Conservation (phyloP, 2,797 vertebrate species). For the Amphiprion clarkii region DNA sequence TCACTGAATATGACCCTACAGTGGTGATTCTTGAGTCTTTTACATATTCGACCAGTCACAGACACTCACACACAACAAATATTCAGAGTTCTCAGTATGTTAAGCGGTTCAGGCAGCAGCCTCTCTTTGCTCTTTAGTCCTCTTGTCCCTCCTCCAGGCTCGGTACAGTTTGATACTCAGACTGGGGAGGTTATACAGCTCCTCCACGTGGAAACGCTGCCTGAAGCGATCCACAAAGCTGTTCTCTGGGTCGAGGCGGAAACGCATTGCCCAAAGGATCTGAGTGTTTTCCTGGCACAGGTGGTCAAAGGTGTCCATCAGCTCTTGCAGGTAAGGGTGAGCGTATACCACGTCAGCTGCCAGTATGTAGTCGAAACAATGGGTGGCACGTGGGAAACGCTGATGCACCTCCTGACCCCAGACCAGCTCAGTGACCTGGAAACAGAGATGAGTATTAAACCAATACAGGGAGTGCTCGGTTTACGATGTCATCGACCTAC, state of each 20-base stretch:
- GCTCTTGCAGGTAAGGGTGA: slow-evolving; percentile 91
- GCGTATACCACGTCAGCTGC: slow-evolving; percentile 96
- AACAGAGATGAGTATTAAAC: background rate
- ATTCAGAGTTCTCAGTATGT: background rate
- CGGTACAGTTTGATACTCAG: slow-evolving; percentile 93
- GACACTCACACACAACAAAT: background rate
- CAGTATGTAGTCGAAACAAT: slow-evolving; percentile 92
- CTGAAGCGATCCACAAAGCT: slow-evolving; percentile 90
- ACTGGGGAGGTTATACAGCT: slow-evolving; percentile 91
- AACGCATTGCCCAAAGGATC: slow-evolving; percentile 97
- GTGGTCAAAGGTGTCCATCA: slow-evolving; percentile 93
- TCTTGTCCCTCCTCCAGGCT: slow-evolving; percentile 82
- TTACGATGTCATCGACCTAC: too few species aligned
- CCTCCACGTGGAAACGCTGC: slow-evolving; percentile 88
- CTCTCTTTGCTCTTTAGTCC: slow-evolving; percentile 35
- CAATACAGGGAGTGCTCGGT: background rate
- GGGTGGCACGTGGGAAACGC: slow-evolving; percentile 87
- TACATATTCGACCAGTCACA: background rate
- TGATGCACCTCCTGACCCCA: slow-evolving; percentile 92
- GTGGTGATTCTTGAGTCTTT: background rate
- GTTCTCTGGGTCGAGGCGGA: slow-evolving; percentile 92
- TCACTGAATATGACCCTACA: background rate
- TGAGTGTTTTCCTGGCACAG: slow-evolving; percentile 90
- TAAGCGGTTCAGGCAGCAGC: slow-evolving; percentile 47
- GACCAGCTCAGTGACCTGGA: slow-evolving; percentile 88